Evolutionary conservation across 1,140 invertebrate genomes (phyloP).

Genomic region (Drosophila carrolli): DNA sequence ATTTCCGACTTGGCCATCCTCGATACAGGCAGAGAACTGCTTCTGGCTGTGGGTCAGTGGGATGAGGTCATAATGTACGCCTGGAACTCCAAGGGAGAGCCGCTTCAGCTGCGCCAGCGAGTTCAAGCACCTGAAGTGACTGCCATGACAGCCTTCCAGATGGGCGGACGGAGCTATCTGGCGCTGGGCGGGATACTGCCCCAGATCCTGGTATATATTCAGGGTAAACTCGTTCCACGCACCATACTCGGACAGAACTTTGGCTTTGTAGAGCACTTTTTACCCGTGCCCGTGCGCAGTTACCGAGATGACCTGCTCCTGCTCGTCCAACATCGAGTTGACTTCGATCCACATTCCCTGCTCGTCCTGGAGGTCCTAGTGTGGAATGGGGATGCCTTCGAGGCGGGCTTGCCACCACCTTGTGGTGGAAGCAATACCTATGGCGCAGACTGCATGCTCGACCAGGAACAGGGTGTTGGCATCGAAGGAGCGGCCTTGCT

Average conservation of each 20-base stretch:
- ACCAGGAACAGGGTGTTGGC: conserved; percentile 67
- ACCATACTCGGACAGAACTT: conserved; percentile 81
- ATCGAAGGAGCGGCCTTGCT: conserved; percentile 75
- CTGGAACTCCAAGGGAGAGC: conserved; percentile 38
- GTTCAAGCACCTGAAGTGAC: conserved; percentile 49
- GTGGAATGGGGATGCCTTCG: conserved; percentile 85
- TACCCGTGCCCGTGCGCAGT: conserved; percentile 84
- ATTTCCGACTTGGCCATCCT: conserved; percentile 56
- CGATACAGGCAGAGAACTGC: conserved; percentile 66
- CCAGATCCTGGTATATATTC: conserved; percentile 82
- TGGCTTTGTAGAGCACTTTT: conserved; percentile 80
- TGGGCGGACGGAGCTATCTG: conserved; percentile 84
- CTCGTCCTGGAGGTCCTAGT: conserved; percentile 85
- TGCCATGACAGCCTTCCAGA: conserved; percentile 75
- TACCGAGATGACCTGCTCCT: conserved; percentile 85
- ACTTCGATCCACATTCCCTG: conserved; percentile 83
- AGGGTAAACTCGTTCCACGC: conserved; percentile 65
- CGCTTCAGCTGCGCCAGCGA: conserved; percentile 46
- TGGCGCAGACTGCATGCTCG: conserved; percentile 84
- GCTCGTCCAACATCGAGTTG: conserved; percentile 85
- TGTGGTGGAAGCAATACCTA: conserved; percentile 58
- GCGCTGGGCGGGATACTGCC: conserved; percentile 83
- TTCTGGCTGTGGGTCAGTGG: conserved; percentile 69
- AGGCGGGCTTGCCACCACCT: conserved; percentile 84
- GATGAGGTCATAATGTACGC: conserved; percentile 56